Evolutionary conservation across 2,888 invertebrate species (phyloP).

Genomic region (Hirtodrosophila alboralis): DNA sequence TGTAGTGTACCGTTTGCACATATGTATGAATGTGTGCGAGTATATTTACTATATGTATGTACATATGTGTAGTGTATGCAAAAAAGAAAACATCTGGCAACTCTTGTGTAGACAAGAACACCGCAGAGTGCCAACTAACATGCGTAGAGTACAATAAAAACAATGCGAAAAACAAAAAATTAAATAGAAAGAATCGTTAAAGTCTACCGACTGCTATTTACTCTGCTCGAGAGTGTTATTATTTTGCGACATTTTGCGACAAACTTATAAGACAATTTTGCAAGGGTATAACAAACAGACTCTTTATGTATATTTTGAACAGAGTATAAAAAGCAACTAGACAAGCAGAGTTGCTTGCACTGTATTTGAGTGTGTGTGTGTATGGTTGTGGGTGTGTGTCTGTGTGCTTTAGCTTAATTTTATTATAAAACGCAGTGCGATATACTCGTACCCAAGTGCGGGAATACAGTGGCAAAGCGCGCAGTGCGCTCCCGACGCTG

Average conservation of each 20-base stretch:
- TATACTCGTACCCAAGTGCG: slow-evolving; percentile 25
- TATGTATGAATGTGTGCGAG: slow-evolving; percentile 1
- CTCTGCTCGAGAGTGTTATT: too few relatives aligned
- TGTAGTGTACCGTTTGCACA: slow-evolving; percentile 26
- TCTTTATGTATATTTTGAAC: not conserved
- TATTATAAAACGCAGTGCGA: slow-evolving; percentile 61
- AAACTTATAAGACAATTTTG: too few relatives aligned
- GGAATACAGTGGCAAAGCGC: slow-evolving; percentile 24
- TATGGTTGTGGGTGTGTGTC: slow-evolving; percentile 20
- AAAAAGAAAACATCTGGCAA: slow-evolving; percentile 46
- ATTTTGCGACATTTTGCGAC: too few relatives aligned
- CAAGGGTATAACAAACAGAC: too few relatives aligned
- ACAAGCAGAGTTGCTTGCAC: slow-evolving; percentile 17
- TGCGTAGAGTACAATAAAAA: slow-evolving; percentile 50
- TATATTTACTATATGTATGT: too few relatives aligned
- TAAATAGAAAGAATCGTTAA: not conserved
- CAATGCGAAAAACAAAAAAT: slow-evolving; percentile 19
- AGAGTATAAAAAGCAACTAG: slow-evolving; percentile 19
- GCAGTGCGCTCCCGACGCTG: slow-evolving; percentile 51
- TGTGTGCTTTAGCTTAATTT: slow-evolving; percentile 59
- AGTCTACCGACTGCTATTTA: too few relatives aligned
- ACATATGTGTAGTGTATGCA: slow-evolving; percentile 2
- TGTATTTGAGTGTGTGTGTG: slow-evolving; percentile 3
- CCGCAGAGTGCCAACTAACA: slow-evolving; percentile 48
- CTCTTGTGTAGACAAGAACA: slow-evolving; percentile 48